Evolutionary conservation across 1,140 invertebrate species (phyloP), one percentile per base, ranked within the genome.

Genomic region (Pseudachorutes palmiensis): DNA sequence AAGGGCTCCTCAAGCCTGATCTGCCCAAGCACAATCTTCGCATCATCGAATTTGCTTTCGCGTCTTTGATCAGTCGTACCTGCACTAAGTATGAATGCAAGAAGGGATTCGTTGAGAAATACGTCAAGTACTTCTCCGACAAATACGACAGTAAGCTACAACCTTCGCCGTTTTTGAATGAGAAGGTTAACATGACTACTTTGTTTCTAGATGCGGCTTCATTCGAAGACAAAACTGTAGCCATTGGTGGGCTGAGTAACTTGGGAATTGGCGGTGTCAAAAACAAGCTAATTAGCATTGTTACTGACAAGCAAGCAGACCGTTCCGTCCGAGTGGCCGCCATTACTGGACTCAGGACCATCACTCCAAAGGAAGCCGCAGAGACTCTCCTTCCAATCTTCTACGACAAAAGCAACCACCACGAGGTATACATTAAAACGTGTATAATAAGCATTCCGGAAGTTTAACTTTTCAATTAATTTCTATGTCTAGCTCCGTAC

Each of bases 11-110:
- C 51, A 69, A 65, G 57, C 58, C 60, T n/a, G 65, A 66, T 19
- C 31, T 62, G 28, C 24, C 33, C 65, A 70, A 66, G 29, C 68
- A 66, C 45, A 59, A 67, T 24, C 58, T 16, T 9, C 65, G 72
- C 31, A 36, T 74, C 60, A 70, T 70, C 45, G 67, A 70, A 57
- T 70, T 74, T 45, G 68, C 70, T 58, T 68, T 74, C 61, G 72
- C 70, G 60, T 60, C 70, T 32, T 62, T 74, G 2, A 2, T 74
- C 28, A 58, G 58, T 45, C 70, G 71, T 29, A 64, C 65, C 61
- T 74, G 72, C 68, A 69, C 69, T 28, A 64, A 66, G 14, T 26
- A 58, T 28, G 59, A 59, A 14, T 72, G 72, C 62, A 19, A 66
- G 45, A 49, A 60, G 55, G 72, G 72, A 31, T 67, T 70, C 51